Conservation (phyloP, 2,113 vertebrate genomes). For the Paramisgurnus dabryanus region DNA sequence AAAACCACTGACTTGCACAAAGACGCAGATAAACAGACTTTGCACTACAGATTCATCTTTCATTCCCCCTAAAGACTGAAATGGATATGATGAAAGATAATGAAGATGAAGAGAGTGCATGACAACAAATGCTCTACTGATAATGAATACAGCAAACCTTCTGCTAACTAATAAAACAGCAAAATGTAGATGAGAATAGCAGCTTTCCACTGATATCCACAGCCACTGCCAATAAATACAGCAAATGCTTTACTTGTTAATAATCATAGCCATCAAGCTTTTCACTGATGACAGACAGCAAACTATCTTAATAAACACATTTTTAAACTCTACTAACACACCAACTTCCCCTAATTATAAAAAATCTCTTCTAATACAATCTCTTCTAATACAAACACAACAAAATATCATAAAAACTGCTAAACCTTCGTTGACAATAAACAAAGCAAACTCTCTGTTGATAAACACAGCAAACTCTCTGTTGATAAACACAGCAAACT, state of each 20-base stretch:
- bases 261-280: neutral
- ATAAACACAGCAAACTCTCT: too few species aligned
- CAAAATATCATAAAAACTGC: too few species aligned
- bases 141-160: slow-evolving; percentile 7
- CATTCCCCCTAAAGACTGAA: slow-evolving; percentile 5
- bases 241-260: neutral
- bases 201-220: too few species aligned
- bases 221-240: neutral
- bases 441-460: neutral
- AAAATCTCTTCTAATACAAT: too few species aligned
- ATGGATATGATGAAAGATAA: slow-evolving; percentile 11
- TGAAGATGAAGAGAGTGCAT: neutral
- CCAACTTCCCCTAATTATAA: too few species aligned
- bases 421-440: too few species aligned
- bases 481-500: neutral
- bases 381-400: too few species aligned
- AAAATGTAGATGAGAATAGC: too few species aligned
- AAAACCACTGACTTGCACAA: too few species aligned
- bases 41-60: neutral
- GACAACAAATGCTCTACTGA: neutral
- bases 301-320: neutral
- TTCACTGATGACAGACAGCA: neutral
- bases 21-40: neutral
- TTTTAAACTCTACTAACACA: neutral
- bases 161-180: neutral